Percentiles rank a stretch among this genome's conserved stretches.
phyloP scores from a whole-genome alignment of 2,113 vertebrate species.

The Equus quagga region DNA sequence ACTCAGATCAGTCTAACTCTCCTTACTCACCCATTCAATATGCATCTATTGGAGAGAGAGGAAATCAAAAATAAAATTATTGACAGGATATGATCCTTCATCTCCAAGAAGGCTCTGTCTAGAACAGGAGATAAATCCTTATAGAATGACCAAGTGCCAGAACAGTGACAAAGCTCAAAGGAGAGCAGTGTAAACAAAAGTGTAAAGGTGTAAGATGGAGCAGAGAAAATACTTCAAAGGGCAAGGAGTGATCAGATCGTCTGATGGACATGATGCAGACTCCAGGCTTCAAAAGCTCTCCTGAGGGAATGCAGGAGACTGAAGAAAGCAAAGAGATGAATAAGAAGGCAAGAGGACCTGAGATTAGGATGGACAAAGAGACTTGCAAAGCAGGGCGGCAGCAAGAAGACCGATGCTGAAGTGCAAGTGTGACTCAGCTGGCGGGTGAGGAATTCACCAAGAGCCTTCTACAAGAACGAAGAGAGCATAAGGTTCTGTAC shows the following conservation, averaged over 20 bases:
- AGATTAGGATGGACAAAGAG: neutral
- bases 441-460: neutral
- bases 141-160: neutral
- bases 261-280: neutral
- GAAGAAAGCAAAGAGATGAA: neutral
- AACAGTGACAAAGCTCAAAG: neutral
- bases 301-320: neutral
- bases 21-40: neutral
- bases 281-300: neutral
- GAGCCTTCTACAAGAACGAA: accelerated
- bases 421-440: accelerated
- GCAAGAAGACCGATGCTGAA: neutral
- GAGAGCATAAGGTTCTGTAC: accelerated
- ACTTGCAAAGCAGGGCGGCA: neutral
- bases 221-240: neutral
- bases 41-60: neutral
- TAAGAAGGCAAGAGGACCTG: neutral
- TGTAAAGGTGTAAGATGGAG: neutral
- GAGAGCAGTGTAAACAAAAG: neutral
- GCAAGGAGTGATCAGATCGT: neutral
- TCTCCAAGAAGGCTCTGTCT: neutral
- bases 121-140: neutral
- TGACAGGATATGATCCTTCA: neutral
- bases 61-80: neutral
- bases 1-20: neutral